These are phyloP conservation scores for Oreohelix idahoensis DNA, from an alignment of 1,140 invertebrate genomes.

Conservation along the genomic window DNA sequence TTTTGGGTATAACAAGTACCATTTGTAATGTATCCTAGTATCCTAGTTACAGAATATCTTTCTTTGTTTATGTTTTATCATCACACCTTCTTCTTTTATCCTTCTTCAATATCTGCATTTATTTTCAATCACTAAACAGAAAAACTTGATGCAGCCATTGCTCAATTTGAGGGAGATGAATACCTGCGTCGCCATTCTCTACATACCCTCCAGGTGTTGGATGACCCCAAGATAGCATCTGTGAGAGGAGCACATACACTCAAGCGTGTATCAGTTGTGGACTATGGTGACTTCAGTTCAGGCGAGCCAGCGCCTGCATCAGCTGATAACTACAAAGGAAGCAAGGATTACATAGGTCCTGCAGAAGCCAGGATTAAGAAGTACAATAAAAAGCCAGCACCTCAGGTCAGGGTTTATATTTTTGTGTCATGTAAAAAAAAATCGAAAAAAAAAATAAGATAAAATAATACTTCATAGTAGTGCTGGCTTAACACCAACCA, in stretches of 20 bases:
- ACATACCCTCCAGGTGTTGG: conserved; percentile 5
- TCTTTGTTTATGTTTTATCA: too few species aligned
- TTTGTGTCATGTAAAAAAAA: too few species aligned
- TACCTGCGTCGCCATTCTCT: conserved; percentile 30
- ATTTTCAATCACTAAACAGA: conserved; percentile 48
- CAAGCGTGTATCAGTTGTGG: conserved; percentile 64
- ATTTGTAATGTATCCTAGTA: too few species aligned
- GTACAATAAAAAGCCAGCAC: conserved; percentile 52
- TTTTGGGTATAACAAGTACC: too few species aligned
- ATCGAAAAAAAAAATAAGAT: too few species aligned
- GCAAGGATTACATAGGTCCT: conserved; percentile 53
- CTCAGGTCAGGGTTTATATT: conserved; percentile 5
- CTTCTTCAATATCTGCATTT: too few species aligned
- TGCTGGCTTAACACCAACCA: too few species aligned
- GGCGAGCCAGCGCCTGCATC: conserved; percentile 27
- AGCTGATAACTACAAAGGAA: not conserved
- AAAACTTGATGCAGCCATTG: conserved; percentile 64
- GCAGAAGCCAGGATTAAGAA: conserved; percentile 61
- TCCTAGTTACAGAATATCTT: too few species aligned
- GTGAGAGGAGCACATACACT: conserved; percentile 64
- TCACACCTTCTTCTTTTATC: too few species aligned
- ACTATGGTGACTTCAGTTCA: conserved; percentile 51
- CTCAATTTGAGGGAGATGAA: conserved; percentile 55
- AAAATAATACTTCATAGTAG: too few species aligned
- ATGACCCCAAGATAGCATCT: conserved; percentile 65